A percentile compares a stretch with the other conserved stretches of the same genome.
These are phyloP conservation scores for Bombycilla garrulus DNA, from an alignment of 2,113 vertebrate species.

Conservation along the genomic window DNA sequence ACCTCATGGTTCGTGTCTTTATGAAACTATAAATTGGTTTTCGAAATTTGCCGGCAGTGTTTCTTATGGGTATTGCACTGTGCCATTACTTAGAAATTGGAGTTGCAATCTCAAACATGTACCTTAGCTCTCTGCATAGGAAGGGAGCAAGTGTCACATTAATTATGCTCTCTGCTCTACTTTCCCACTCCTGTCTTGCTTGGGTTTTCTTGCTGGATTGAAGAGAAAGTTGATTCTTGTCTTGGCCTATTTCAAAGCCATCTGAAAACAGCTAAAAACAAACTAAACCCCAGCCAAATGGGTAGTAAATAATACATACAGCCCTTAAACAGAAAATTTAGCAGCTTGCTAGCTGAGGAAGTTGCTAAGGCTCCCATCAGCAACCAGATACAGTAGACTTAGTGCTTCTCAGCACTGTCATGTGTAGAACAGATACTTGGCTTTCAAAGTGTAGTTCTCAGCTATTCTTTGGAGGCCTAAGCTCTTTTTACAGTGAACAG, in stretches of 20 bases:
- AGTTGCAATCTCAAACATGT: background rate
- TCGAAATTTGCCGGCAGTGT: background rate
- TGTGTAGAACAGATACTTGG: background rate
- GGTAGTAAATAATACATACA: conserved; percentile 39
- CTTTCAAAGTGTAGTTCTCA: background rate
- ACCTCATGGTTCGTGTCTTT: background rate
- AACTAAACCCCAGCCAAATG: background rate
- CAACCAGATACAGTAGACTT: background rate
- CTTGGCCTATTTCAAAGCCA: conserved; percentile 19
- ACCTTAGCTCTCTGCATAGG: background rate
- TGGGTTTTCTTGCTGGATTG: conserved; percentile 3
- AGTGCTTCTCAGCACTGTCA: background rate
- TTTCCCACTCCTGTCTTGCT: background rate
- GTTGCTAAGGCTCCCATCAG: background rate
- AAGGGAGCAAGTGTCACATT: background rate
- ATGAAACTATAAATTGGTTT: background rate
- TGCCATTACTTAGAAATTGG: background rate
- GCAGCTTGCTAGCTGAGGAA: background rate
- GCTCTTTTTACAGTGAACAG: background rate
- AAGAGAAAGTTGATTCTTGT: background rate
- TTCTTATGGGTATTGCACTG: background rate
- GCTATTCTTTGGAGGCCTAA: background rate
- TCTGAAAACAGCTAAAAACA: conserved; percentile 3
- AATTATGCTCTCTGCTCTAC: conserved; percentile 18
- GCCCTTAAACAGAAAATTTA: conserved; percentile 38